These are phyloP conservation scores for Dendrocopos noguchii DNA, from an alignment of 2,113 vertebrate species.

Conservation along the genomic window DNA sequence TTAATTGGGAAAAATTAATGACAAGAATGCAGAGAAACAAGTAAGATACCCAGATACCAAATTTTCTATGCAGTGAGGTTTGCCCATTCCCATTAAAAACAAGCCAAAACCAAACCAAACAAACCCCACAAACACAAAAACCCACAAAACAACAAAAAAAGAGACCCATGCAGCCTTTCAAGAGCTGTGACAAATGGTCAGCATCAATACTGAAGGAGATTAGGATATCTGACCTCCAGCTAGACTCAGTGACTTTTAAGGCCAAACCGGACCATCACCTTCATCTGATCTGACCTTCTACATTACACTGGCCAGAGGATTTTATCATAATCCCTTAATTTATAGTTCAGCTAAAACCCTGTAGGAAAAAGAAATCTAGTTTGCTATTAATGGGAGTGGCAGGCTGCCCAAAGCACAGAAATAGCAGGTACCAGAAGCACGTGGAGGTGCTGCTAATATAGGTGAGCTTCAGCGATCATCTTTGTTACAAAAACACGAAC, in stretches of 20 bases:
- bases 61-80: background rate
- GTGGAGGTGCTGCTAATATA: background rate
- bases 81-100: background rate
- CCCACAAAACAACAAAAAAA: background rate
- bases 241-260: background rate
- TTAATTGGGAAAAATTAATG: background rate
- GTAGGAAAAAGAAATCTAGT: background rate
- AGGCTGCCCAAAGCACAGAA: constrained; percentile 3
- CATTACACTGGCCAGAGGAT: background rate
- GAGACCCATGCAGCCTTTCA: background rate
- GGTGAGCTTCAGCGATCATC: background rate
- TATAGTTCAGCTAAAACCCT: constrained; percentile 12
- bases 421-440: background rate
- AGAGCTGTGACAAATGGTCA: background rate
- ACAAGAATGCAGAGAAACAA: background rate
- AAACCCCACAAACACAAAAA: too few species aligned
- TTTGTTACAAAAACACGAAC: background rate
- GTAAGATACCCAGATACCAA: background rate
- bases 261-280: background rate
- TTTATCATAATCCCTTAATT: constrained; percentile 30
- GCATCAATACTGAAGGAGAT: background rate
- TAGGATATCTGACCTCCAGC: background rate
- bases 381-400: background rate
- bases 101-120: too few species aligned
- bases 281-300: background rate